A percentile compares a stretch with the other conserved stretches of the same genome.
Evolutionary conservation across 2,888 invertebrate species (phyloP).

Genomic region (Gymnosoma rotundatum): DNA sequence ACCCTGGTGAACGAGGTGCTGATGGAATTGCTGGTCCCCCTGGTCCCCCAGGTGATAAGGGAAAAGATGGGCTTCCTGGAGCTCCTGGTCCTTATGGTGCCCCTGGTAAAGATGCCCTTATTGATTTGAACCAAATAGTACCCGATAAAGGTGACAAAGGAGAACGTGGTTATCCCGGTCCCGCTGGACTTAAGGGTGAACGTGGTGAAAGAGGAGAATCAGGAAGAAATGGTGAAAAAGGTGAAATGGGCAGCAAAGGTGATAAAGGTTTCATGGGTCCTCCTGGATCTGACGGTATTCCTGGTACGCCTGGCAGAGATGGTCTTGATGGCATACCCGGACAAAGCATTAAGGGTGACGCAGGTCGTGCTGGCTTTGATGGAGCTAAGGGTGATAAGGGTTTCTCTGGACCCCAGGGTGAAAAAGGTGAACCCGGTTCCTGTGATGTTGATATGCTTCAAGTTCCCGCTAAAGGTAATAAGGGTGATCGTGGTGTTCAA

Average conservation of each 20-base stretch:
- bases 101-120: slow-evolving; percentile 85
- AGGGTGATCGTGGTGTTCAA: slow-evolving; percentile 85
- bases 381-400: slow-evolving; percentile 83
- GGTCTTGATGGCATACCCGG: slow-evolving; percentile 89
- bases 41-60: slow-evolving; percentile 79
- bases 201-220: slow-evolving; percentile 87
- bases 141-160: slow-evolving; percentile 87
- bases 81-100: slow-evolving; percentile 86
- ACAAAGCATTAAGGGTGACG: slow-evolving; percentile 88
- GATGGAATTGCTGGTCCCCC: slow-evolving; percentile 87
- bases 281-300: slow-evolving; percentile 88
- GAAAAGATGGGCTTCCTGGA: slow-evolving; percentile 84
- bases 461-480: slow-evolving; percentile 83
- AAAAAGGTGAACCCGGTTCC: slow-evolving; percentile 86
- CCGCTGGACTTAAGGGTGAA: slow-evolving; percentile 86
- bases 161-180: slow-evolving; percentile 85
- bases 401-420: slow-evolving; percentile 82
- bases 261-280: slow-evolving; percentile 87
- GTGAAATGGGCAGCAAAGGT: slow-evolving; percentile 87
- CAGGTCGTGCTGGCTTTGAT: slow-evolving; percentile 85
- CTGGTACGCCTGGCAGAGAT: slow-evolving; percentile 86
- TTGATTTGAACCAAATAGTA: slow-evolving; percentile 83
- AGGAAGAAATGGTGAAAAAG: slow-evolving; percentile 88
- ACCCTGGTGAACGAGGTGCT: slow-evolving; percentile 86
- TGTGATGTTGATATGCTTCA: slow-evolving; percentile 84